Base-by-base conservation (phyloP, 1,140 invertebrate genomes). In the Drosophila aff. region DNA sequence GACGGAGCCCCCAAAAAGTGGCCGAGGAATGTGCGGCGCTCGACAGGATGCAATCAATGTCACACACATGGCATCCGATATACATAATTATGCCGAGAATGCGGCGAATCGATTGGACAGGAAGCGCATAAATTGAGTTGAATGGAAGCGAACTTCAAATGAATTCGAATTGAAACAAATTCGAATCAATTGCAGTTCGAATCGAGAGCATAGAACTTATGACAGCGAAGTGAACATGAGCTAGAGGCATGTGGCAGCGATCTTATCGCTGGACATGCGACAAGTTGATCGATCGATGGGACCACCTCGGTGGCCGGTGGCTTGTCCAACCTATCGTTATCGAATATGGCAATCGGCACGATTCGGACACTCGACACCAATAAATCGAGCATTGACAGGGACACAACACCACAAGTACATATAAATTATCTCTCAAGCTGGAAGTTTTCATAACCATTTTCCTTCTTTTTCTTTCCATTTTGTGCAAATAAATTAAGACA, bases 101-200 rank as follows among this genome's bases (percentile, higher is more conserved):
- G 47, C 64, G 38, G n/a, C 47, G 9, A 78, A 72, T 83, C 52
- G 76, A 80, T 64, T 76, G 75, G 75, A 83, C 83, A 87, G 84
- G 83, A 87, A 87, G 68, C 68, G 68, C 57, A 87, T 80, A 87
- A 87, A 82, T 87, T 82, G 50, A 59, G 47, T 16, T 40, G 28
- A 68, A 80, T 46, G 50, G 23, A 75, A 36, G 38, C 21, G 41
- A 40, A 31, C 53, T 44, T 55, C 5, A 44, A 53, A 16, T 46
- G 18, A 23, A 46, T 46, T 21, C 44, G 50, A 64, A 28, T 6
- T 15, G 41, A 47, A 38, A 33, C 7, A n/a, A 57, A 57, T 57
- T 23, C n/a, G 26, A 31, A 52, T 13, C 36, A 26, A 52, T 74
- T 73, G 44, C 21, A 28, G 8, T 11, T n/a, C 43, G 38, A 52